Base-by-base conservation (phyloP, 1,140 invertebrate species). In the Heliconius hermathena region DNA sequence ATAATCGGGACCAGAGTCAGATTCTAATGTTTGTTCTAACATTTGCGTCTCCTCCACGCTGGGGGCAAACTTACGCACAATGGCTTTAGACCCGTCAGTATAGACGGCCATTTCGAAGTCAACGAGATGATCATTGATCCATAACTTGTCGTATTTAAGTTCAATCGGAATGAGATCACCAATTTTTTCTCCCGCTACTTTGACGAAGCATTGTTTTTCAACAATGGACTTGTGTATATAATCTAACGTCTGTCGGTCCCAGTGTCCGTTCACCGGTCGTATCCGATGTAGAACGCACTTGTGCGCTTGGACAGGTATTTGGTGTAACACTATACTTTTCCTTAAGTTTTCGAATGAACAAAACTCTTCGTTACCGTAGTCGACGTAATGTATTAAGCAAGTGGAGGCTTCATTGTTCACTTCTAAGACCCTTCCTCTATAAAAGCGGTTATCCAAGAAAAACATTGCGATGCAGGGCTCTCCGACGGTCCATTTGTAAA, bases 391-490 rank as follows among this genome's bases (percentile, higher is more conserved):
- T 2, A 97, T 95, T 6, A 91, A 82, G 77, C 96, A 91, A 18
- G 87, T 87, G 5, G 90, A 88, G 16, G 87, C 76, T 60, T 91
- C 90, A 0, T 91, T 82, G 29, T 90, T 88, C 9, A 94, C 91
- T 71, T 94, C 88, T 26, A 93, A 46, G 11, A 97, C 94, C 74
- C 91, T 84, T 29, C 95, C 96, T 77, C 97, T 94, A 84, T 97
- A 97, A 93, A 96, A 97, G 16, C 92, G 91, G 4, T 95, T 91
- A 85, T 97, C 96, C 8, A 94, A 20, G 82, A 95, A 95, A 89
- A 95, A 97, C 72, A 94, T 91, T 1, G 95, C 96, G 20, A 97
- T 91, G 81, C 97, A 97, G 0, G 96, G 91, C 77, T 97, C 96
- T 2, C 96, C 96, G 3, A 89, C 83, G 71, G 85, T 81, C 96